These are phyloP conservation scores for Epicampocera succincta DNA, from an alignment of 2,888 invertebrate species.

Conservation along the genomic window DNA sequence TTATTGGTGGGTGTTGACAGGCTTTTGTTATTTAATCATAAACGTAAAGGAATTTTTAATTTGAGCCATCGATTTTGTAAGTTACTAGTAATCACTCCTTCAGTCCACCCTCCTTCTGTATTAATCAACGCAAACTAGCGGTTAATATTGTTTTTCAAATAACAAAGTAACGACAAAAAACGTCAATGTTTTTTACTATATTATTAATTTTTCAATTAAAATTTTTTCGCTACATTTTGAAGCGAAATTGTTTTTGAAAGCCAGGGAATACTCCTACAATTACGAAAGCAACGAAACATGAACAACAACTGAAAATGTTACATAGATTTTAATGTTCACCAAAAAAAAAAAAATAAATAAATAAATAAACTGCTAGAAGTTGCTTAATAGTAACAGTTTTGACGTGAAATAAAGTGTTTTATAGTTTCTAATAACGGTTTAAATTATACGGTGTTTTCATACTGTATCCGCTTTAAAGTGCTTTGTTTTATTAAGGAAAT, in stretches of 20 bases:
- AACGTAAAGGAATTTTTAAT: conserved; percentile 57
- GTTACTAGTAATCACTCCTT: neutral
- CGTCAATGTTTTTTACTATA: conserved; percentile 7
- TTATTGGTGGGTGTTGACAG: conserved; percentile 68
- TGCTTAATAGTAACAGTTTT: conserved; percentile 21
- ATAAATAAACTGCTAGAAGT: conserved; percentile 34
- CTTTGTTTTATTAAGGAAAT: conserved; percentile 27
- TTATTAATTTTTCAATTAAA: conserved; percentile 55
- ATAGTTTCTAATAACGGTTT: conserved; percentile 39
- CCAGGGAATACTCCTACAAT: conserved; percentile 56
- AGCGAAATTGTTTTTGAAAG: conserved; percentile 33
- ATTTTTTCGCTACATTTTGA: neutral
- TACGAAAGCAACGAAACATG: conserved; percentile 11
- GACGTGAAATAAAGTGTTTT: conserved; percentile 50
- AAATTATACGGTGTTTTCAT: conserved; percentile 8
- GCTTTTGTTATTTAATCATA: conserved; percentile 59
- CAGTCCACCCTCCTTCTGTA: conserved; percentile 32
- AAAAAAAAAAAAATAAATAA: too few species aligned
- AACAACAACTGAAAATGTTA: conserved; percentile 6
- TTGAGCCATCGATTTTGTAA: conserved; percentile 21
- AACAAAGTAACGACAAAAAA: neutral
- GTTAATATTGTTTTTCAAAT: conserved; percentile 31
- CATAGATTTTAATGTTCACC: conserved; percentile 32
- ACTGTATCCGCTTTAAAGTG: neutral
- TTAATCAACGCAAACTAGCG: conserved; percentile 54